Percentiles rank a stretch among this genome's conserved stretches.
Conservation (phyloP, 2,113 vertebrate species). For the Sapajus apella region DNA sequence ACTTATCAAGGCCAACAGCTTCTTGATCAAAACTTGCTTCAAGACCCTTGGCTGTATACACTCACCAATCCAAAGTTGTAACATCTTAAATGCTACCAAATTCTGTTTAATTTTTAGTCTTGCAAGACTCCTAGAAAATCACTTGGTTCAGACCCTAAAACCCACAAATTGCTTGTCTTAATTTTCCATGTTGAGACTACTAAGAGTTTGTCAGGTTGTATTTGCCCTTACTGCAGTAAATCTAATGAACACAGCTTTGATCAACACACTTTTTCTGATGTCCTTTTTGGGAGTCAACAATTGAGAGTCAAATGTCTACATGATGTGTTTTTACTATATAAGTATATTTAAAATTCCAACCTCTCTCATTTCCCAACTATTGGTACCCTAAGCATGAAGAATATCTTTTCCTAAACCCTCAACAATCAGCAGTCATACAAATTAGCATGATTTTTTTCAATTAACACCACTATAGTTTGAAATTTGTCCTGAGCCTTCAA, state of each 20-base stretch:
- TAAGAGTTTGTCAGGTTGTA: neutral
- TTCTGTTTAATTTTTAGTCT: neutral
- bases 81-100: neutral
- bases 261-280: neutral
- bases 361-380: neutral
- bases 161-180: neutral
- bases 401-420: neutral
- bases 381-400: neutral
- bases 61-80: neutral
- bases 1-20: slow-evolving; percentile 34
- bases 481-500: neutral
- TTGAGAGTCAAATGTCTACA: neutral
- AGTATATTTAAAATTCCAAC: neutral
- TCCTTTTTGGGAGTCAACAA: neutral
- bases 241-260: neutral
- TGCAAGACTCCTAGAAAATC: neutral
- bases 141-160: neutral
- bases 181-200: neutral
- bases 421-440: neutral
- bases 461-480: neutral
- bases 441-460: neutral
- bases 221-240: neutral
- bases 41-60: slow-evolving; percentile 3
- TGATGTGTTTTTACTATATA: neutral
- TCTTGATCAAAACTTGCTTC: slow-evolving; percentile 55